These are phyloP conservation scores for Oryzias curvinotus DNA, from an alignment of 2,113 vertebrate genomes.

Conservation along the genomic window DNA sequence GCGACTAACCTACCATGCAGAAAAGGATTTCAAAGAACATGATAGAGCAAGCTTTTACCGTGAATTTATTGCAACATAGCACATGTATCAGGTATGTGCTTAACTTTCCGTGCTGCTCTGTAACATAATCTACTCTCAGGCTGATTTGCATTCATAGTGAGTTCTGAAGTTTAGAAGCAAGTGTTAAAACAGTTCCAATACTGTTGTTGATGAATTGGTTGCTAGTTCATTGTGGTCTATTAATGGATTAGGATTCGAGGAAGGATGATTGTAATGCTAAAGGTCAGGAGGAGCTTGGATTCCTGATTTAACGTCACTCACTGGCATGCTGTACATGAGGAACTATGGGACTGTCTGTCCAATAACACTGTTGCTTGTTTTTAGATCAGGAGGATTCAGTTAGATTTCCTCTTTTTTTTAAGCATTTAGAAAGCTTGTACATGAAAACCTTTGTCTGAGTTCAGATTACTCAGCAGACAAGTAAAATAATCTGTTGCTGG, in stretches of 20 bases:
- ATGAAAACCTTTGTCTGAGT: background rate
- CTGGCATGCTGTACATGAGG: slow-evolving; percentile 18
- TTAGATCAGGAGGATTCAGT: background rate
- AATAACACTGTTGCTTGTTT: slow-evolving; percentile 19
- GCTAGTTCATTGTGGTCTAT: slow-evolving; percentile 6
- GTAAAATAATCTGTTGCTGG: too few relatives aligned
- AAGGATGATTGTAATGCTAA: background rate
- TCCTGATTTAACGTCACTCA: slow-evolving; percentile 14
- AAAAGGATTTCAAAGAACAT: too few relatives aligned
- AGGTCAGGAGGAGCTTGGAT: background rate
- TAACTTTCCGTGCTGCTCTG: too few relatives aligned
- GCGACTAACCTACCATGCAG: too few relatives aligned
- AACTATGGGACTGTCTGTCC: slow-evolving; percentile 20
- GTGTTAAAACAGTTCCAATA: too few relatives aligned
- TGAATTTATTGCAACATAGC: too few relatives aligned
- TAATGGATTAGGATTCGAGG: slow-evolving; percentile 22
- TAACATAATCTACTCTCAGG: too few relatives aligned
- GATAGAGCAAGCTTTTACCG: too few relatives aligned
- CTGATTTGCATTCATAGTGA: too few relatives aligned
- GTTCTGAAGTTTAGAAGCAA: too few relatives aligned
- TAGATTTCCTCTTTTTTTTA: background rate
- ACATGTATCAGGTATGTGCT: too few relatives aligned
- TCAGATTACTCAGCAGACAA: background rate
- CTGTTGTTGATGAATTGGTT: too few relatives aligned
- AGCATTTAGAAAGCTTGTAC: background rate